phyloP scores from a whole-genome alignment of 2,113 vertebrate species.

The Rissa tridactyla region DNA sequence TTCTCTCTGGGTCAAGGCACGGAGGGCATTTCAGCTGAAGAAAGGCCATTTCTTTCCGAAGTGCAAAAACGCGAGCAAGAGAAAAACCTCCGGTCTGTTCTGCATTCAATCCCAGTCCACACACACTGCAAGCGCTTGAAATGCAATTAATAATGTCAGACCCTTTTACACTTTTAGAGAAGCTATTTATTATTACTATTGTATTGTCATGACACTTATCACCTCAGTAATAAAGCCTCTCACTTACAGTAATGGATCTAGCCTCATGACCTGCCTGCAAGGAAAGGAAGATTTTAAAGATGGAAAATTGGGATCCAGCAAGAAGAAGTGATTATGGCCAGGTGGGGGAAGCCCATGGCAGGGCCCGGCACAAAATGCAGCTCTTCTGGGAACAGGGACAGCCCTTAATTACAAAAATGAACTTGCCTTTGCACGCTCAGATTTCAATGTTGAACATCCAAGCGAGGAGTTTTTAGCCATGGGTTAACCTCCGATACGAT shows the following conservation, averaged over 20 bases:
- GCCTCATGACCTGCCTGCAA: background rate
- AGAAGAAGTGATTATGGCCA: background rate
- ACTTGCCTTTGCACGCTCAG: background rate
- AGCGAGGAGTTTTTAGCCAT: background rate
- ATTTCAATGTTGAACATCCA: background rate
- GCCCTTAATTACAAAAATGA: background rate
- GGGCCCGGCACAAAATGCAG: rapidly evolving
- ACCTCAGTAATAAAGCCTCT: constrained; percentile 17
- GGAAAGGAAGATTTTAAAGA: background rate
- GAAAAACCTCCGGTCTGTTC: background rate
- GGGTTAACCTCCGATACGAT: background rate
- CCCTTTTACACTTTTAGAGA: constrained; percentile 1
- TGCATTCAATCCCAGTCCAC: background rate
- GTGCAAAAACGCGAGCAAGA: background rate
- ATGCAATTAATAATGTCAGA: constrained; percentile 50
- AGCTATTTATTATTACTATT: constrained; percentile 52
- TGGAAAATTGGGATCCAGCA: background rate
- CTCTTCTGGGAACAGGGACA: background rate
- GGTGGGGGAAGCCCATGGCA: background rate
- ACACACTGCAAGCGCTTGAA: background rate
- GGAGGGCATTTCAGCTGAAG: background rate
- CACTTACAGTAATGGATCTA: background rate
- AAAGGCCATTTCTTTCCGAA: background rate
- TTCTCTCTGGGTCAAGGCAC: background rate
- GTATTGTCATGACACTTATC: constrained; percentile 35